phyloP scores from a whole-genome alignment of 2,113 vertebrate species.

The Salvator merianae region DNA sequence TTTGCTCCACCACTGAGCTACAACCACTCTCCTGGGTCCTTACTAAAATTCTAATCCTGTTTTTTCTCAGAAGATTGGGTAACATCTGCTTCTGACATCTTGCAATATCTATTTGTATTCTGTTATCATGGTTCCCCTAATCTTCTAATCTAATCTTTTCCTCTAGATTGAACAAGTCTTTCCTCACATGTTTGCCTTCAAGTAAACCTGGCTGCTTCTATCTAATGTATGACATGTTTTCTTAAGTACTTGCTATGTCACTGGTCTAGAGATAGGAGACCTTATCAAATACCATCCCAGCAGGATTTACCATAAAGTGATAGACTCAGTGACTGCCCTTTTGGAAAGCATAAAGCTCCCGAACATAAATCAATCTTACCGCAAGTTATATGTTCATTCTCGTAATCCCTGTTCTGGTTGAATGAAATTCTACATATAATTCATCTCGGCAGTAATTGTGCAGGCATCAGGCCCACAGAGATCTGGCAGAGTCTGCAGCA shows the following conservation, averaged over 20 bases:
- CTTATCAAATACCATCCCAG: slow-evolving; percentile 47
- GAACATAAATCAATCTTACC: slow-evolving; percentile 48
- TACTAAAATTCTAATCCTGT: not conserved
- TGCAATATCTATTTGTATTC: not conserved
- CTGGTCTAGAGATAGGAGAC: slow-evolving; percentile 19
- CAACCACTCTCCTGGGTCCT: no score
- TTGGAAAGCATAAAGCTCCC: slow-evolving; percentile 49
- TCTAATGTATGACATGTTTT: not conserved
- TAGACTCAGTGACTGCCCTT: slow-evolving; percentile 32
- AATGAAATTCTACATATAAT: slow-evolving; percentile 52
- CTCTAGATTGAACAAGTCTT: not conserved
- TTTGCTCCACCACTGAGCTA: no score
- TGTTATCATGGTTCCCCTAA: not conserved
- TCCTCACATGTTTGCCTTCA: slow-evolving; percentile 4
- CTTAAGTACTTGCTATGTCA: slow-evolving; percentile 27
- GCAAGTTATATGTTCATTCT: slow-evolving; percentile 35
- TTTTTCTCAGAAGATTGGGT: not conserved
- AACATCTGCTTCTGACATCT: not conserved
- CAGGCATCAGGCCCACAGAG: slow-evolving; percentile 35
- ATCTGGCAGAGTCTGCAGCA: slow-evolving; percentile 24
- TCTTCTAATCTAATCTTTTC: not conserved
- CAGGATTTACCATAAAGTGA: slow-evolving; percentile 51
- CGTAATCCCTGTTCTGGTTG: slow-evolving; percentile 49
- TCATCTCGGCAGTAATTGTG: slow-evolving; percentile 41
- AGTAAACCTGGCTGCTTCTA: not conserved